Evolutionary conservation across 2,888 invertebrate species (phyloP).

Genomic region (Brachypalpus laphriformis): DNA sequence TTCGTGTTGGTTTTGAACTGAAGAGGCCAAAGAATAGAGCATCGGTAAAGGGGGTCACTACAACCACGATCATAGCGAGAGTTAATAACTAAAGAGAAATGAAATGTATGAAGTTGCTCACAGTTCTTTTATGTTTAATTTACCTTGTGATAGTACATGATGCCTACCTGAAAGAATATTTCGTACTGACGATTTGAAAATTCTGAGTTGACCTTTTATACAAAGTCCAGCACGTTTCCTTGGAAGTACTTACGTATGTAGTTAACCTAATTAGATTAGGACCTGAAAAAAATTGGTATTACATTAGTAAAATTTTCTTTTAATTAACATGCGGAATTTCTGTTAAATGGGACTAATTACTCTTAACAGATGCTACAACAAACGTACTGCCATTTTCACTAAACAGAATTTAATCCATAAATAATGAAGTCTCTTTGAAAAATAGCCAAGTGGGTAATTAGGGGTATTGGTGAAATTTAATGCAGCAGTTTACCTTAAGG

Average conservation of each 20-base stretch:
- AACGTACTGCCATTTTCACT: neutral
- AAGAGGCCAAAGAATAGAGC: slow-evolving; percentile 55
- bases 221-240: neutral
- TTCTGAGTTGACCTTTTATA: slow-evolving; percentile 24
- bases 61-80: slow-evolving; percentile 11
- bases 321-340: slow-evolving; percentile 1
- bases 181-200: neutral
- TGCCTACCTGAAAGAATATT: neutral
- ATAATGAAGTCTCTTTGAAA: neutral
- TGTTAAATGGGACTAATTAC: slow-evolving; percentile 8
- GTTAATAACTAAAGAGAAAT: slow-evolving; percentile 26
- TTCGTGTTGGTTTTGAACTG: slow-evolving; percentile 14
- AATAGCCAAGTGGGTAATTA: neutral
- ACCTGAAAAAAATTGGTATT: neutral
- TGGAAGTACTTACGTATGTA: neutral
- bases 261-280: neutral
- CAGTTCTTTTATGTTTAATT: neutral
- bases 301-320: slow-evolving; percentile 9
- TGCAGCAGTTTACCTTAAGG: too few species aligned
- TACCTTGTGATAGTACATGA: slow-evolving; percentile 44
- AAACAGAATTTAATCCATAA: neutral
- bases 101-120: neutral
- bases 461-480: neutral
- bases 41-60: neutral
- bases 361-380: neutral